Conservation (phyloP, 2,113 vertebrate genomes). For the Zeus faber region DNA sequence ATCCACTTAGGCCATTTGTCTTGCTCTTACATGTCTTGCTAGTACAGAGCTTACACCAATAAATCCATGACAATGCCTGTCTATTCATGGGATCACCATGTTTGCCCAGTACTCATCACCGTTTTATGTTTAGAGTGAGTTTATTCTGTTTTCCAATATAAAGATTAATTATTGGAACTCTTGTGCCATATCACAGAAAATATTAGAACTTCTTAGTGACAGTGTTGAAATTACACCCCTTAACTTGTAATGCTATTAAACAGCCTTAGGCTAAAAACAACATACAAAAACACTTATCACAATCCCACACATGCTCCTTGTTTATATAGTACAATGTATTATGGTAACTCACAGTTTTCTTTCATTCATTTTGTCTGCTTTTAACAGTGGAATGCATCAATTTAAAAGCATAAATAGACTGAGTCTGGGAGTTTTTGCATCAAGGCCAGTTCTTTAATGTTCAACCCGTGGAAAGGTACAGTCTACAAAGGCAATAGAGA, state of each 20-base stretch:
- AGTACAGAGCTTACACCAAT: too few relatives aligned
- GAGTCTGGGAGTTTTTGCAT: constrained; percentile 33
- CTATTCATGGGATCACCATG: constrained; percentile 16
- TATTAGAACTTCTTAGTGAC: background rate
- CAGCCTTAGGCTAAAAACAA: too few relatives aligned
- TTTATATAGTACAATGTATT: too few relatives aligned
- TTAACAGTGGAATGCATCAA: constrained; percentile 18
- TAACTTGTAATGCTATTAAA: too few relatives aligned
- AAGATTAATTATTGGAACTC: too few relatives aligned
- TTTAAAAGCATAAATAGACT: constrained; percentile 37
- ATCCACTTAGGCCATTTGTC: too few relatives aligned
- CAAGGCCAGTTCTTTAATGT: constrained; percentile 34
- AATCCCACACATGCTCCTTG: too few relatives aligned
- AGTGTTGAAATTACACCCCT: background rate
- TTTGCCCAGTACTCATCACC: constrained; percentile 17
- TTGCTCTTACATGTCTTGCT: too few relatives aligned
- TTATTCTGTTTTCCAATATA: too few relatives aligned
- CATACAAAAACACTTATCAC: too few relatives aligned
- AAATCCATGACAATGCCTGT: constrained; percentile 1
- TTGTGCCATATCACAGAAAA: too few relatives aligned
- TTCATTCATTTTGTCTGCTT: background rate
- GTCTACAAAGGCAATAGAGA: background rate
- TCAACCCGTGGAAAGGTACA: constrained; percentile 32
- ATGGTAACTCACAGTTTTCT: background rate
- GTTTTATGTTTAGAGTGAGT: background rate